These are phyloP conservation scores for Zaprionus gabonicus DNA, from an alignment of 1,140 invertebrate species.

Conservation along the genomic window DNA sequence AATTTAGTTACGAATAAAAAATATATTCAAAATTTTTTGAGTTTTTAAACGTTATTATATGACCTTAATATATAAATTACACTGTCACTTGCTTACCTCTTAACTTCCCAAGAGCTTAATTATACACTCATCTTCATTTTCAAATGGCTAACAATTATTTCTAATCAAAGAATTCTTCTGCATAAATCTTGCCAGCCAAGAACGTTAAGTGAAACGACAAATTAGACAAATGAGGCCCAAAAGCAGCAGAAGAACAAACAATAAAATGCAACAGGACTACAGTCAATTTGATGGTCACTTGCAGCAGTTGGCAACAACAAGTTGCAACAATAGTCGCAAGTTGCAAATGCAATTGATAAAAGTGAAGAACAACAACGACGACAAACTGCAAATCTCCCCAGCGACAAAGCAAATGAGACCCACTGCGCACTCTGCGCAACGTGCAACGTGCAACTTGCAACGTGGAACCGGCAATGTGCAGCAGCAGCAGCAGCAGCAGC, in stretches of 20 bases:
- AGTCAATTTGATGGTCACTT: slow-evolving; percentile 10
- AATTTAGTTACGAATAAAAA: no score
- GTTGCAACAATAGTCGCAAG: slow-evolving; percentile 56
- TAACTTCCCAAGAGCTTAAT: neutral
- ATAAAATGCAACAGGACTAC: slow-evolving; percentile 35
- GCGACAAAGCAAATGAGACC: slow-evolving; percentile 78
- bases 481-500: slow-evolving; percentile 4
- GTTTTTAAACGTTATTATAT: no score
- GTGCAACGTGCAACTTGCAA: slow-evolving; percentile 17
- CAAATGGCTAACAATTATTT: neutral
- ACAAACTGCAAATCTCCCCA: slow-evolving; percentile 66
- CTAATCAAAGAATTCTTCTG: neutral
- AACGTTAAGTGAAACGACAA: slow-evolving; percentile 49
- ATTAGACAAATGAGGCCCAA: slow-evolving; percentile 59
- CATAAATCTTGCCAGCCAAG: slow-evolving; percentile 10
- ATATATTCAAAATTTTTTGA: no score
- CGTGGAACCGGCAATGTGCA: neutral
- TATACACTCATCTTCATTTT: neutral
- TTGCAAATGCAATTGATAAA: slow-evolving; percentile 62
- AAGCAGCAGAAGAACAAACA: slow-evolving; percentile 56
- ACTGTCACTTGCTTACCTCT: no score
- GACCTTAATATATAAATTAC: no score
- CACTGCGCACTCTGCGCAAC: slow-evolving; percentile 36
- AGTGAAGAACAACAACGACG: slow-evolving; percentile 1
- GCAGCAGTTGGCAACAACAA: neutral